These are phyloP conservation scores for Peromyscus attwateri DNA, from an alignment of 2,797 vertebrate species.

Conservation along the genomic window DNA sequence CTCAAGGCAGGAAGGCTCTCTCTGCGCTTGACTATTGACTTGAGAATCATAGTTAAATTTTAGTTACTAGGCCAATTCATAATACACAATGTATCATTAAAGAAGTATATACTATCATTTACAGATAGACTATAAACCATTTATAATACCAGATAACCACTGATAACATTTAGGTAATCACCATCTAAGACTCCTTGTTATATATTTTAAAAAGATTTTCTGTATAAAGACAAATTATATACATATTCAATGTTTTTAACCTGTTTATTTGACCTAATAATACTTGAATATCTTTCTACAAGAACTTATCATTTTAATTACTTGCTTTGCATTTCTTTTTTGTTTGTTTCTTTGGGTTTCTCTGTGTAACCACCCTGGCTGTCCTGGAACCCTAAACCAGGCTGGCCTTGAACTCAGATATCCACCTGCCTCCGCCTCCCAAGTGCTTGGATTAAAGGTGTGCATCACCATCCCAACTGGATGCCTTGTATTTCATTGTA, in stretches of 20 bases:
- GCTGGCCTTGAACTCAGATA: not conserved
- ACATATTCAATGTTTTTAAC: not conserved
- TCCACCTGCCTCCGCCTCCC: not conserved
- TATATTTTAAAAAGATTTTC: not conserved
- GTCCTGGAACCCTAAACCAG: not conserved
- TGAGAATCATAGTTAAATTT: not conserved
- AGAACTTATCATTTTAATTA: not conserved
- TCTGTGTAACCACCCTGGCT: not conserved
- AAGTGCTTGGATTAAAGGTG: not conserved
- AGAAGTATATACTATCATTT: not conserved
- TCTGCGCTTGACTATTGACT: not conserved
- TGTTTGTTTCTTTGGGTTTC: not conserved
- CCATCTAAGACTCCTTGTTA: not conserved
- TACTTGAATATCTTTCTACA: not conserved
- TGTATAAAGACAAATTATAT: not conserved
- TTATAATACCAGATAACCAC: not conserved
- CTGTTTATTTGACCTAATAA: not conserved
- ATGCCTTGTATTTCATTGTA: not conserved
- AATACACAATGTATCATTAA: not conserved
- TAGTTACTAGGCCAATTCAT: not conserved
- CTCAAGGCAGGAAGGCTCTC: not conserved
- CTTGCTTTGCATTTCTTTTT: not conserved
- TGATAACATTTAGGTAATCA: conserved; percentile 1
- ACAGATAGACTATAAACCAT: not conserved
- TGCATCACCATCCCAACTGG: not conserved